Evolutionary conservation across 2,888 invertebrate species (phyloP).

Genomic region (Pristionchus japonicus): DNA sequence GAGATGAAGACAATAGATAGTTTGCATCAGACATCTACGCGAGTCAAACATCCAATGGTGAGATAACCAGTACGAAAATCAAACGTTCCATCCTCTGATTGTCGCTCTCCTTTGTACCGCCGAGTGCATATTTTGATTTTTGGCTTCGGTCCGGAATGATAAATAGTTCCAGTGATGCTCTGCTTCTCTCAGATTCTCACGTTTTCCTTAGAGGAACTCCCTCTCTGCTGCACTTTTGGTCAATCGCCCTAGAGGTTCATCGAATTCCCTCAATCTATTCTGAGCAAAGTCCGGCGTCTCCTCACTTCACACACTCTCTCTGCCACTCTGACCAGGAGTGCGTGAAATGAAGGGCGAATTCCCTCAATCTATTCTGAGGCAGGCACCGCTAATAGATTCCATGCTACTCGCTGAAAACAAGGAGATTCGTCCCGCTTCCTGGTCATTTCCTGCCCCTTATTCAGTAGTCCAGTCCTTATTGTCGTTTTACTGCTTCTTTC

Average conservation of each 20-base stretch:
- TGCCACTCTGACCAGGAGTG: background rate
- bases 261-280: too few relatives aligned
- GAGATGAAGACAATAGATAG: background rate
- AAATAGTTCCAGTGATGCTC: background rate
- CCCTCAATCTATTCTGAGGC: background rate
- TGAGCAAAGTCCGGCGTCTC: background rate
- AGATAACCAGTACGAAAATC: background rate
- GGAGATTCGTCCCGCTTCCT: background rate
- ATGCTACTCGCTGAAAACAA: background rate
- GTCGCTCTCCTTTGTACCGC: background rate
- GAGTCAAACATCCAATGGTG: too few relatives aligned
- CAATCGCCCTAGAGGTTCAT: background rate
- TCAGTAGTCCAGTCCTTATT: background rate
- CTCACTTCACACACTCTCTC: background rate
- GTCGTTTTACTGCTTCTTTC: too few relatives aligned
- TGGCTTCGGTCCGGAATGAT: background rate
- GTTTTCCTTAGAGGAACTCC: background rate
- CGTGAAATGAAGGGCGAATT: background rate
- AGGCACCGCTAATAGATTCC: background rate
- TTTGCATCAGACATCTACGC: too few relatives aligned
- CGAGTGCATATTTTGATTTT: background rate
- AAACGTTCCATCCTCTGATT: background rate
- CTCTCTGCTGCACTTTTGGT: background rate
- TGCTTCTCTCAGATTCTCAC: background rate
- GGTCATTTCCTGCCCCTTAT: background rate